phyloP scores from a whole-genome alignment of 2,113 vertebrate species.

The Prunella himalayana region DNA sequence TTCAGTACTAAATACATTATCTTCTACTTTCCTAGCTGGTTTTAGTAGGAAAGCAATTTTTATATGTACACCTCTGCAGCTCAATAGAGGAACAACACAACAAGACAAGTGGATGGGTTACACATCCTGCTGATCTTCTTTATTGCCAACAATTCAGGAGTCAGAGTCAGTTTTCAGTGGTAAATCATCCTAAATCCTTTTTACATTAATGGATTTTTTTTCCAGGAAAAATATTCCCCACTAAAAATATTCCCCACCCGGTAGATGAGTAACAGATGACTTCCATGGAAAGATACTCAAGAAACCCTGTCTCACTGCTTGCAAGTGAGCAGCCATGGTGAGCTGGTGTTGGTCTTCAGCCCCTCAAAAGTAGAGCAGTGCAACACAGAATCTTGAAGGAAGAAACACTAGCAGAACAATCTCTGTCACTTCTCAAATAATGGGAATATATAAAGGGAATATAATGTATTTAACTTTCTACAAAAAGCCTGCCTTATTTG shows the following conservation, averaged over 20 bases:
- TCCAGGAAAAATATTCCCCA: neutral
- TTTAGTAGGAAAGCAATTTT: neutral
- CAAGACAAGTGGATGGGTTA: neutral
- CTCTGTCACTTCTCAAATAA: neutral
- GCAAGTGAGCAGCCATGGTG: neutral
- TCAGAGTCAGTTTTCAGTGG: neutral
- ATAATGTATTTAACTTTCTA: constrained; percentile 1
- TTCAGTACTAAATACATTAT: neutral
- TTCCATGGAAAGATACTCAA: neutral
- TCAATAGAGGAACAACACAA: neutral
- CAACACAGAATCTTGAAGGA: neutral
- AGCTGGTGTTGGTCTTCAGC: neutral
- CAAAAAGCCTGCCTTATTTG: neutral
- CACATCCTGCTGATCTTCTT: neutral
- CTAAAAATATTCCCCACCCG: too few relatives aligned
- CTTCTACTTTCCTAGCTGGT: neutral
- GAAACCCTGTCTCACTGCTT: neutral
- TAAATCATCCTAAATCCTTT: neutral
- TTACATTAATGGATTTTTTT: neutral
- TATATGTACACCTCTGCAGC: neutral
- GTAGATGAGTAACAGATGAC: neutral
- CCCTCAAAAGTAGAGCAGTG: neutral
- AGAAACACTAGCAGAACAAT: neutral
- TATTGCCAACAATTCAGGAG: neutral
- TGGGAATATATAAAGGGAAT: neutral